phyloP scores from a whole-genome alignment of 2,113 vertebrate genomes.

The Nothoprocta pentlandii region DNA sequence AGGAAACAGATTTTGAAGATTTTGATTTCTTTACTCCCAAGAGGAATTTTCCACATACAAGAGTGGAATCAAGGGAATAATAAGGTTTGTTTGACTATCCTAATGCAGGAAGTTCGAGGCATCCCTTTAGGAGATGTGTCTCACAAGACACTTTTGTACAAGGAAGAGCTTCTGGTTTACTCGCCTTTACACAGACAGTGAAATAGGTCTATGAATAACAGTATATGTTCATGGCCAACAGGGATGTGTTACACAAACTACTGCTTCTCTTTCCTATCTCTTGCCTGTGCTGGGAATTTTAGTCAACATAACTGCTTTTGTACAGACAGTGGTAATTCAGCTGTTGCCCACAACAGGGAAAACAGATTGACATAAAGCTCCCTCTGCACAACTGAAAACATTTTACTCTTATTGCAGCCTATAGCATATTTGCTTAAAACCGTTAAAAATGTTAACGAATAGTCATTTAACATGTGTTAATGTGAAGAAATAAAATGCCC shows the following conservation, averaged over 20 bases:
- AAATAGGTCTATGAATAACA: background rate
- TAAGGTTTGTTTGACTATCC: background rate
- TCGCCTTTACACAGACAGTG: background rate
- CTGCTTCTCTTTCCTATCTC: background rate
- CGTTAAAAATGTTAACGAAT: too few relatives aligned
- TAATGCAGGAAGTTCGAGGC: background rate
- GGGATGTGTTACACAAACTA: background rate
- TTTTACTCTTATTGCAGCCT: background rate
- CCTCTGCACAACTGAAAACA: background rate
- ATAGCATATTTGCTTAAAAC: background rate
- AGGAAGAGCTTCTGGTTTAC: background rate
- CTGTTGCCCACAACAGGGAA: background rate
- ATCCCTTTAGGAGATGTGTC: rapidly evolving
- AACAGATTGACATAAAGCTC: background rate
- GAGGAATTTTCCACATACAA: background rate
- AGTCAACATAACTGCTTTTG: background rate
- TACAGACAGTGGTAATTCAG: background rate
- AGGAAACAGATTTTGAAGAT: background rate
- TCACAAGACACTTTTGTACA: background rate
- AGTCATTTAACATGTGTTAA: background rate
- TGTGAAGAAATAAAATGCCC: background rate
- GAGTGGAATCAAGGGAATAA: background rate
- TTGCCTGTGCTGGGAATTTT: background rate
- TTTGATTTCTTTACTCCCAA: background rate
- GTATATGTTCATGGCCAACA: rapidly evolving